Evolutionary conservation across 2,888 invertebrate genomes (phyloP), one percentile per base, ranked within the genome.

Genomic region (Cordylochernes scorpioides): DNA sequence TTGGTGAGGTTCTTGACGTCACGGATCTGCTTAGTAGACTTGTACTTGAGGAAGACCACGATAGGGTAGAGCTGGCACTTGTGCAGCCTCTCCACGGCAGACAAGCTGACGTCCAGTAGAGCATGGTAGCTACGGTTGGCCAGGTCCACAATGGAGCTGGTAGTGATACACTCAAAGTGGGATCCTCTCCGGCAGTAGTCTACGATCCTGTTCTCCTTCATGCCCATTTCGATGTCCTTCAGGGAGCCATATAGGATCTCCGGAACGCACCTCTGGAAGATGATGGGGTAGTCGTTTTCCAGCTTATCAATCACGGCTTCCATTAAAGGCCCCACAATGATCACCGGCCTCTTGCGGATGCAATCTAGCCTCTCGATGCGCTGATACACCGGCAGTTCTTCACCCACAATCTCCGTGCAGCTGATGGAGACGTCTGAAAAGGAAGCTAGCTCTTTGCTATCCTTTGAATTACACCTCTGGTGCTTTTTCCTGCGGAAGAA

Each of bases 61-160:
- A 94, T 88, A 0, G 91, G 91, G 59, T 82, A 86, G 45, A 91
- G 77, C 52, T 82, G 75, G 46, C 78, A 70, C 41, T 77, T 68
- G 51, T 84, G 82, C 17, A 88, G 62, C 36, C 78, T 68, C 52
- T 88, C 86, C 33, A 91, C 72, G 16, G 78, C 75, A 4, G 73
- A 66, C 38, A 84, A 71, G 44, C 74, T 74, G 44, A 86, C 72
- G 54, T 86, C 88, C 49, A 94, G 58, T 51, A 94, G 73, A 55
- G 91, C 86, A 57, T 91, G 91, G 42, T 77, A 68, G 49, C 71
- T 72, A 74, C 77, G 58, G n/a, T n/a, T n/a, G n/a, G n/a, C n/a
- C 41, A 75, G 68, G 48, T 77, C 72, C 52, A 71, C 66, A 28
- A 88, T 70, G 29, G 75, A 68, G 43, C 71, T 65, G 35, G 78